A percentile compares a stretch with the other conserved stretches of the same genome.
Evolutionary conservation across 2,113 vertebrate genomes (phyloP).

Genomic region (Scytalopus superciliaris): DNA sequence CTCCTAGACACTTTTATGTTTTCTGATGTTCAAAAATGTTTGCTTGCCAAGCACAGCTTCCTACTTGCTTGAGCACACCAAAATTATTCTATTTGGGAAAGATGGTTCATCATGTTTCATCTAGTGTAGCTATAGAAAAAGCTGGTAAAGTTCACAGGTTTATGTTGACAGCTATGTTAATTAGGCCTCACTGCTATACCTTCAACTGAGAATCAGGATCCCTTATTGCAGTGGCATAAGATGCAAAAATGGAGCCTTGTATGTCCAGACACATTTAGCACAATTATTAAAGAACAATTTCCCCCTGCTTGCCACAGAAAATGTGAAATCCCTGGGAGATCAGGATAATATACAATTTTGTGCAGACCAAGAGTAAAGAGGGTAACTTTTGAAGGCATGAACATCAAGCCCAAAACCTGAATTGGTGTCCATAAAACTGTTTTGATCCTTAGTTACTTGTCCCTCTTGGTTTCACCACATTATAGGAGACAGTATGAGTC

Average conservation of each 20-base stretch:
- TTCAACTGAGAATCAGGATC: background rate
- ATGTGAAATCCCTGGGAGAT: background rate
- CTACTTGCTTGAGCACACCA: background rate
- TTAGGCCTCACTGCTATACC: background rate
- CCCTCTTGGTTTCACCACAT: background rate
- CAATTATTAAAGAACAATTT: rapidly evolving
- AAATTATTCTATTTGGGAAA: background rate
- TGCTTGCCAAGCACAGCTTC: background rate
- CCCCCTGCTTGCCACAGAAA: background rate
- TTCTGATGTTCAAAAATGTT: background rate
- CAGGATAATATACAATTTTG: background rate
- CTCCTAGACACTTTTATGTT: background rate
- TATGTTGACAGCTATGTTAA: background rate
- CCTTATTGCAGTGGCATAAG: background rate
- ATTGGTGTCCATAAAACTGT: background rate
- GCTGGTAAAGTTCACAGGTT: background rate
- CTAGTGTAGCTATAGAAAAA: background rate
- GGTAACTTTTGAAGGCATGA: background rate
- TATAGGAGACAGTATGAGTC: background rate
- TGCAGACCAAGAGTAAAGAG: background rate
- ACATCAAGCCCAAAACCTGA: background rate
- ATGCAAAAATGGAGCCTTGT: background rate
- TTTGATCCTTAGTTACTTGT: background rate
- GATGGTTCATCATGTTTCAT: background rate
- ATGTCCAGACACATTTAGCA: background rate